Evolutionary conservation across 2,797 vertebrate species (phyloP).

Genomic region (Yasuhikotakia modesta): DNA sequence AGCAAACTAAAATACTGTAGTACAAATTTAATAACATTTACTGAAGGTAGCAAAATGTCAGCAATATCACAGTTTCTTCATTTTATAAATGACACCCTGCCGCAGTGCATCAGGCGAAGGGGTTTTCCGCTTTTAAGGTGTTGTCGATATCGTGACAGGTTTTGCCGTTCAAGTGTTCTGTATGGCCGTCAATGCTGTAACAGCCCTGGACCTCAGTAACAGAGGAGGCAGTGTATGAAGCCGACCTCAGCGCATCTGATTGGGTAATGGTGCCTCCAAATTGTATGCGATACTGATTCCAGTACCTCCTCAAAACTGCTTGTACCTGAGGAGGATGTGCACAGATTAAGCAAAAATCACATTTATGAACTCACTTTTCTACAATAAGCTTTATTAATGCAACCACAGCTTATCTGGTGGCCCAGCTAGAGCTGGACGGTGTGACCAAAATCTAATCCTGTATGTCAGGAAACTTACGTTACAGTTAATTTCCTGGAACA

Average conservation of each 20-base stretch:
- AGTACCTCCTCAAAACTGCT: conserved; percentile 88
- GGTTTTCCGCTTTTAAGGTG: conserved; percentile 81
- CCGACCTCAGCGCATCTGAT: conserved; percentile 84
- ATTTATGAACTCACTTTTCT: not conserved
- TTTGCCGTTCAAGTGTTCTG: conserved; percentile 92
- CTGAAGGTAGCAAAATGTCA: conserved; percentile 60
- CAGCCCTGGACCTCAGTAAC: conserved; percentile 90
- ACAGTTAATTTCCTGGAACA: no score
- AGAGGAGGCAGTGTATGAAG: conserved; percentile 80
- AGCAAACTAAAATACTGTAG: conserved; percentile 27
- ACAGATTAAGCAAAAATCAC: not conserved
- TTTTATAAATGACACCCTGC: no score
- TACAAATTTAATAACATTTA: conserved; percentile 9
- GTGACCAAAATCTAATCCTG: no score
- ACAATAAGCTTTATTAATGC: not conserved
- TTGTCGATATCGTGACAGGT: conserved; percentile 80
- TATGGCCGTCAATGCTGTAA: conserved; percentile 87
- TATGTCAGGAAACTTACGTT: no score
- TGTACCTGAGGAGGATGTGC: conserved; percentile 82
- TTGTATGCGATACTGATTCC: conserved; percentile 95
- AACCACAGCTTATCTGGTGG: not conserved
- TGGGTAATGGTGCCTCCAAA: conserved; percentile 89
- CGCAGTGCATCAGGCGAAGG: conserved; percentile 78
- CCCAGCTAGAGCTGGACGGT: no score
- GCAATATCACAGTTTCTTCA: not conserved